Base-by-base conservation (phyloP, 2,113 vertebrate genomes). In the Callithrix jacchus region DNA sequence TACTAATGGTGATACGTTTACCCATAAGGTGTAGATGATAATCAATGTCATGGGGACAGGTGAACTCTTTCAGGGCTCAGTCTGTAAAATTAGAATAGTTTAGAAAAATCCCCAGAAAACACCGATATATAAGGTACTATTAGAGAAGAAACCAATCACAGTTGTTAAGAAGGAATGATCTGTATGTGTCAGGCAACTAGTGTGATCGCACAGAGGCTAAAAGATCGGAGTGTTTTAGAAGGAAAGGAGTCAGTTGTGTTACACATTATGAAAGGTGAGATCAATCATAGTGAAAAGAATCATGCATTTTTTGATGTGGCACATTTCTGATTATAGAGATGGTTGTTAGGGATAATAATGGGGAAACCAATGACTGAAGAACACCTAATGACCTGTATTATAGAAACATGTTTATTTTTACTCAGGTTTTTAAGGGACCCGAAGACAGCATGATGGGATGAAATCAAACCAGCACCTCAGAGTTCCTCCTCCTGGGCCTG, bases 401-500 rank as follows among this genome's bases (percentile, higher is more conserved):
- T 21, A 77, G 71, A 70, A 32, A 52, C 49, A 35, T 23, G 6
- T 94, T 68, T 8, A 45, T 80, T 90, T 74, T 82, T 32, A 27
- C 45, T 87, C 47, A 58, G 3, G 11, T 66, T 80, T 89, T 73
- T 81, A 90, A 82, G 42, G 27, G 20, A 30, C 13, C 17, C 49
- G 52, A 6, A 93, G 12, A 77, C 52, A 88, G 2, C 90, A 97
- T 96, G 93, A 42, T 37, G 27, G 49, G 21, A 93, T 21, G 11
- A 64, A 98, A 98, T 84, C 68, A 73, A 80, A 97, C 93, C 17
- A n/a, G 87, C 11, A 0, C 85, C 81, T 95, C 97, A 23, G 88
- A 96, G 21, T 98, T 97, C 20, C 32, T 97, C 54, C 88, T 98
- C 12, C 52, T 96, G 73, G 97, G 97, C 3, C 93, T 98, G n/a